Conservation (phyloP, 2,888 invertebrate species). For the Drosophila formosana region DNA sequence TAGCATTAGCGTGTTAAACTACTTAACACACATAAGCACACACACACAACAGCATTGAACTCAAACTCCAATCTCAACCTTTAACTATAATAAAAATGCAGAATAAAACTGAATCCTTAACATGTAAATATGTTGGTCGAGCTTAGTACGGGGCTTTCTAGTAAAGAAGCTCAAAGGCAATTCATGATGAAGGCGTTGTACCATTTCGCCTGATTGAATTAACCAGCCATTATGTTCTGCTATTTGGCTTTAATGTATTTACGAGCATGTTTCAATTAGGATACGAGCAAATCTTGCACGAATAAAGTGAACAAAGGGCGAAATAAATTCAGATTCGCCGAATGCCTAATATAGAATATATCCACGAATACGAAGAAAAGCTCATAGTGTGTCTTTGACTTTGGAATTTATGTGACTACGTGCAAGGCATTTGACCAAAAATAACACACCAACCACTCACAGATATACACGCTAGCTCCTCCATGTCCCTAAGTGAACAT, state of each 20-base stretch:
- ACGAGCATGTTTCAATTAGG: constrained; percentile 76
- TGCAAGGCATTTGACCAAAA: constrained; percentile 68
- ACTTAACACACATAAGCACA: constrained; percentile 49
- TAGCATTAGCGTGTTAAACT: constrained; percentile 75
- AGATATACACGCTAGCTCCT: not conserved
- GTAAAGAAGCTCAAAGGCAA: not conserved
- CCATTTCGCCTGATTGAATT: constrained; percentile 73
- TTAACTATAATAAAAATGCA: not conserved
- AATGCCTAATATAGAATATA: constrained; percentile 52
- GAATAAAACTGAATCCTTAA: constrained; percentile 10
- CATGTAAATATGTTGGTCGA: constrained; percentile 12
- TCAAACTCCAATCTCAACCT: constrained; percentile 13
- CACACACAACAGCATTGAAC: constrained; percentile 29
- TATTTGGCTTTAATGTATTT: constrained; percentile 77
- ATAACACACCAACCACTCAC: constrained; percentile 18
- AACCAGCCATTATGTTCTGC: constrained; percentile 77
- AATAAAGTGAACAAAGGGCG: constrained; percentile 37
- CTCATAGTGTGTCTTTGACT: constrained; percentile 53
- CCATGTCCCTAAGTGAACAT: constrained; percentile 44
- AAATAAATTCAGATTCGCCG: constrained; percentile 57
- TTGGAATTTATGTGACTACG: constrained; percentile 76
- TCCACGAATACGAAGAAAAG: constrained; percentile 49
- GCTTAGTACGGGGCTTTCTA: not conserved
- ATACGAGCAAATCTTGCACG: constrained; percentile 26
- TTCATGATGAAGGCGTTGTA: constrained; percentile 28